These are phyloP conservation scores for Drosophila sturtevanti DNA, from an alignment of 1,140 invertebrate species.

Conservation along the genomic window DNA sequence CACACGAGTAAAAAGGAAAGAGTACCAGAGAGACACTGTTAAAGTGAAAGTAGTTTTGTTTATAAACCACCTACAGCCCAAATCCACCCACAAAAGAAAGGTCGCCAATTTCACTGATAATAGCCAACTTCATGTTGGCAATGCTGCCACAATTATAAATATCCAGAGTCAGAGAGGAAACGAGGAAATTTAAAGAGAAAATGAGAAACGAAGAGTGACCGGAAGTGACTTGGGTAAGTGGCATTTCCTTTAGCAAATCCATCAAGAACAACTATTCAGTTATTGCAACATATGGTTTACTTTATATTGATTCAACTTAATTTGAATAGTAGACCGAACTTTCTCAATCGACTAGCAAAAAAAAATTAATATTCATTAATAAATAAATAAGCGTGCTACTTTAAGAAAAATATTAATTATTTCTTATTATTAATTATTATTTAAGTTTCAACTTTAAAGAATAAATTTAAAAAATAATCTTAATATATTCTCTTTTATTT, in stretches of 20 bases:
- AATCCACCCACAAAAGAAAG: slow-evolving; percentile 56
- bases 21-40: slow-evolving; percentile 21
- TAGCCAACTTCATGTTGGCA: slow-evolving; percentile 60
- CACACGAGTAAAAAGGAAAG: slow-evolving; percentile 1
- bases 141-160: slow-evolving; percentile 33
- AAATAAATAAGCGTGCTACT: no score
- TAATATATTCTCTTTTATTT: no score
- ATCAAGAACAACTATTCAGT: slow-evolving; percentile 3
- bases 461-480: no score
- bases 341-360: neutral
- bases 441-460: no score
- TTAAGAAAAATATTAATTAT: no score
- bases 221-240: slow-evolving; percentile 60
- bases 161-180: no score
- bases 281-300: neutral
- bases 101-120: slow-evolving; percentile 79
- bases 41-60: slow-evolving; percentile 76
- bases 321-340: neutral
- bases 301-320: neutral
- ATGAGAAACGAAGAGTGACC: slow-evolving; percentile 10
- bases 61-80: slow-evolving; percentile 59
- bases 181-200: slow-evolving; percentile 22
- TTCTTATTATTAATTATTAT: no score
- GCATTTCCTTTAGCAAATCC: slow-evolving; percentile 46
- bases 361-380: no score